Conservation (phyloP, 2,888 invertebrate genomes). For the Eretmocerus hayati region DNA sequence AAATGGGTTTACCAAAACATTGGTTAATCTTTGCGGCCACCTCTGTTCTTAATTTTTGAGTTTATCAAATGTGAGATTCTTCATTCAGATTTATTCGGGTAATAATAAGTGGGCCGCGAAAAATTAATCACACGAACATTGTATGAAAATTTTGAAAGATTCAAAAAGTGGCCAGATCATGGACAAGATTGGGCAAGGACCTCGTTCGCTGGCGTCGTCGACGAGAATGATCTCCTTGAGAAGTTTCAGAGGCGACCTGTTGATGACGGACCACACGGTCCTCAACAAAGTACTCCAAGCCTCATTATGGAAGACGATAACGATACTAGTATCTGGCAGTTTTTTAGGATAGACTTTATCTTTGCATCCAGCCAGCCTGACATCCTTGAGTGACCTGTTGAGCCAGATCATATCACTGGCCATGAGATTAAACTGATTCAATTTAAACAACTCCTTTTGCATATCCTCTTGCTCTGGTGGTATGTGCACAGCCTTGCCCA, state of each 20-base stretch:
- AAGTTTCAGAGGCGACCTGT: slow-evolving; percentile 80
- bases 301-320: slow-evolving; percentile 99
- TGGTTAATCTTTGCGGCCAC: too few relatives aligned
- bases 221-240: slow-evolving; percentile 94
- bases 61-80: too few relatives aligned
- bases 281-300: slow-evolving; percentile 95
- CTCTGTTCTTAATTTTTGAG: too few relatives aligned
- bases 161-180: too few relatives aligned
- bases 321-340: slow-evolving; percentile 89
- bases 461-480: slow-evolving; percentile 77
- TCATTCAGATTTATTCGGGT: too few relatives aligned
- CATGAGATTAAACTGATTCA: slow-evolving; percentile 97
- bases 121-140: too few relatives aligned
- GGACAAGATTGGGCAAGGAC: too few relatives aligned
- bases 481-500: slow-evolving; percentile 83
- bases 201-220: slow-evolving; percentile 94
- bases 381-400: slow-evolving; percentile 91
- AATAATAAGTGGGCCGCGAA: too few relatives aligned
- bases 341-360: slow-evolving; percentile 68
- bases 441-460: slow-evolving; percentile 92
- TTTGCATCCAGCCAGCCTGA: slow-evolving; percentile 83
- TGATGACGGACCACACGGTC: slow-evolving; percentile 95
- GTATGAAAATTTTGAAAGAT: too few relatives aligned
- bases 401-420: slow-evolving; percentile 97
- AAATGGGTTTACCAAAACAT: too few relatives aligned